Evolutionary conservation across 2,797 vertebrate species (phyloP), one percentile per base, ranked within the genome.

Genomic region (Antrozous pallidus): DNA sequence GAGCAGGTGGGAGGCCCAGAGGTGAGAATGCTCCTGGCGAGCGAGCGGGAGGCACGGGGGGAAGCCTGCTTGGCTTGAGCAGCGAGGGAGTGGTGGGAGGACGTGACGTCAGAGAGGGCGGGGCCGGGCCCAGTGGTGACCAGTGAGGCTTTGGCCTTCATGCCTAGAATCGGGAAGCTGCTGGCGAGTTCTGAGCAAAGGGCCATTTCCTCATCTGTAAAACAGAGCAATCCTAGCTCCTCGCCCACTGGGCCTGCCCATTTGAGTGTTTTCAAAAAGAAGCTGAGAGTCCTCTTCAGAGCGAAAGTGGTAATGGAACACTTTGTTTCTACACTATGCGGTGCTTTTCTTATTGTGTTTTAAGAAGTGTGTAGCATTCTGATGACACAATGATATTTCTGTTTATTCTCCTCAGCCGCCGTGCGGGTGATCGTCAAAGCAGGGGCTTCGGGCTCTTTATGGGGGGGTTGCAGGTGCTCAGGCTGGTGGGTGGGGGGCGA

Each of bases 271-370:
- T 86, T 42, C 13, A 1, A 73, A 67, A 40, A 36, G 5, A n/a
- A 18, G 20, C 86, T 1, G 65, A 45, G 56, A 69, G 65, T 10
- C 8, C 71, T 54, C 45, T 71, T 47, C 33, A 22, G 82, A 33
- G 49, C 0, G 4, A 14, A 67, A 49, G 78, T 47, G 36, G 26
- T 8, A 6, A 18, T 18, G 17, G 12, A 47, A 45, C n/a, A 1
- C 47, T 74, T 61, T 54, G 38, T 69, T 69, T 45, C 91, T 8
- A 6, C 1, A n/a, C 5, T 10, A 13, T 3, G 42, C 58, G 24
- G 73, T 54, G 47, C 58, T 88, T 40, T 51, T 54, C 38, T 91
- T 49, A 4, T n/a, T 91, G 73, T 36, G 42, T 49, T 65, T 88
- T 40, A 18, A 26, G 85, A 91, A 51, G 47, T 42, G 38, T 17